Base-by-base conservation (phyloP, 2,888 invertebrate genomes). In the Xanthia togata region DNA sequence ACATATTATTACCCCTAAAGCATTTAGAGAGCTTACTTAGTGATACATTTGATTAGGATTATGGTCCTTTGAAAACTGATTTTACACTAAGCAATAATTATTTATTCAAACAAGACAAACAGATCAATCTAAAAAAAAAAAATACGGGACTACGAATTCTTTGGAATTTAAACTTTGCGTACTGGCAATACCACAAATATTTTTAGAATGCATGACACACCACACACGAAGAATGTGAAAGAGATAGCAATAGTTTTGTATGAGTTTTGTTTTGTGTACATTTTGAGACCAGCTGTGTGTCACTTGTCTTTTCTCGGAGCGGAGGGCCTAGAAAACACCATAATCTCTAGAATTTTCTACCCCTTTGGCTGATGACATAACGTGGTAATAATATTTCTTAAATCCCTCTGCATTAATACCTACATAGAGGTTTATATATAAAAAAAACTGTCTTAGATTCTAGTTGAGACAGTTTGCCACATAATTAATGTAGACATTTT, bases 141-240 rank as follows among this genome's bases (percentile, higher is more conserved):
- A 23, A 9, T 3, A 12, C 12, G 23, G 20, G 50, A 20, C 50
- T 50, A 20, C 20, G 62, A 9, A 57, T 59, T 53, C 2, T 60
- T 1, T 74, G 84, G 68, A 69, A 78, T 83, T 78, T 69, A 50
- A 41, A 70, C 6, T 69, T 59, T 4, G 12, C 0, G 0, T 2
- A 14, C 53, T 86, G 76, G 78, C 79, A 84, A 86, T 38, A 78
- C 68, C 62, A 50, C 38, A 88, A 85, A 55, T 55, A n/a, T 86
- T 87, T 82, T 87, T 82, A 53, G 87, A 89, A 82, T 41, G 17
- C 59, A 64, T 50, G 20, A 20, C 8, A 8, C 50, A 17, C 47
- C 0, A 47, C 17, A 47, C 17, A 20, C 20, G 20, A 20, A 20
- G 76, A 17, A 17, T 50, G 60, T 69, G 68, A 69, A 47, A 79